Base-by-base conservation (phyloP, 1,140 invertebrate genomes). In the Brachionus plicatilis region DNA sequence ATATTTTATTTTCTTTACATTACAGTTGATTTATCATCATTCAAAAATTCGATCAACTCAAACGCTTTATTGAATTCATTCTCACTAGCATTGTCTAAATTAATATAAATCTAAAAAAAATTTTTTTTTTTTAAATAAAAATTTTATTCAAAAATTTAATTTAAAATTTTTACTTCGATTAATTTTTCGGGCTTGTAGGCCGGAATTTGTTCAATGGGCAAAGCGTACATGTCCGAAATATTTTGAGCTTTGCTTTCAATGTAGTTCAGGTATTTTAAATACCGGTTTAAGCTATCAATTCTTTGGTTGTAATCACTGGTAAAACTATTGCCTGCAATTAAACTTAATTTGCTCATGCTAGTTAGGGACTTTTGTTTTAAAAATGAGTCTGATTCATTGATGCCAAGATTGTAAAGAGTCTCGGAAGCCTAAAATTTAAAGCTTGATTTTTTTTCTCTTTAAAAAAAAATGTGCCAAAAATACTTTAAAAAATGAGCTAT, bases 301-400 rank as follows among this genome's bases (percentile, higher is more conserved):
- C 50, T 9, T n/a, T 68, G 50, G 41, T 82, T 68, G 12, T 17
- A 60, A 20, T 65, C 65, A 45, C 33, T 68, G n/a, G n/a, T 24
- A 66, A 43, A 41, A 17, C 65, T 68, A 27, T 68, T 45, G 12
- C 17, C 45, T 11, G 79, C 79, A 14, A 82, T 33, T 8, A 82
- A 47, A 37, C 53, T 45, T 17, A 82, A 47, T 68, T 82, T 82
- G 33, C 79, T 82, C 50, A 82, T 43, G 41, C 79, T 82, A 11
- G 53, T 27, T 4, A 82, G 24, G 0, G 79, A 37, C 65, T 65
- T 82, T 65, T 82, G 79, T 17, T 82, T 82, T 37, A 82, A 65
- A 47, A 65, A 82, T 1, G 79, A 82, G n/a, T 82, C 79, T 47
- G n/a, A 41, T 47, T 82, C 79, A 47, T 82, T 82, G 4, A 60